Base-by-base conservation (phyloP, 2,113 vertebrate genomes). In the Paralichthys olivaceus region DNA sequence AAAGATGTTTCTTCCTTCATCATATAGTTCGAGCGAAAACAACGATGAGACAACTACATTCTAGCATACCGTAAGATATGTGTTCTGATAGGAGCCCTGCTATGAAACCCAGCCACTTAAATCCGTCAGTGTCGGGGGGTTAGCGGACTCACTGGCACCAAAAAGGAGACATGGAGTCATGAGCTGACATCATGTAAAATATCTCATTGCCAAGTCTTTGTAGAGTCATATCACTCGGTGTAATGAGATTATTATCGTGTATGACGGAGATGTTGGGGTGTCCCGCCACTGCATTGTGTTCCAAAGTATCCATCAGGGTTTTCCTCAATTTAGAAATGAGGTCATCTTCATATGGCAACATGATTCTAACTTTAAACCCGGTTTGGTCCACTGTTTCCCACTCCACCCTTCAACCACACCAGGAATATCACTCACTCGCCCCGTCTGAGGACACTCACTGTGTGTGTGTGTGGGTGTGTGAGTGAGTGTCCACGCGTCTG, bases 341-440 rank as follows among this genome's bases (percentile, higher is more conserved):
- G 83, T 92, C 84, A 89, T 82, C 80, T 85, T 92, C 72, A 79
- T 83, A 90, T 90, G 84, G 86, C 86, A 87, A 77, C 86, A 83
- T 80, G 84, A 77, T 85, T 91, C 91, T 91, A 92, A 91, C 89
- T 91, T 93, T 91, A 90, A 82, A 90, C 77, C 91, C 79, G 83
- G 70, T 92, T 87, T 83, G 89, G 79, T 88, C 79, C 77, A 76
- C 79, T 88, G 73, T 86, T 84, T 84, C 83, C 86, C 87, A 66
- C 92, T 89, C 92, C 89, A 84, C 89, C 91, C 90, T 87, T 77
- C 73, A 79, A 88, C 92, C 87, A 78, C 91, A 90, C 77, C 83
- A 91, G 87, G 82, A 89, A 91, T 90, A 91, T 87, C 83, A 72
- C 75, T 87, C 79, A 60, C 70, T 90, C 56, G 70, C 76, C 68